phyloP scores from a whole-genome alignment of 2,888 invertebrate species.

The Endomychus coccineus region DNA sequence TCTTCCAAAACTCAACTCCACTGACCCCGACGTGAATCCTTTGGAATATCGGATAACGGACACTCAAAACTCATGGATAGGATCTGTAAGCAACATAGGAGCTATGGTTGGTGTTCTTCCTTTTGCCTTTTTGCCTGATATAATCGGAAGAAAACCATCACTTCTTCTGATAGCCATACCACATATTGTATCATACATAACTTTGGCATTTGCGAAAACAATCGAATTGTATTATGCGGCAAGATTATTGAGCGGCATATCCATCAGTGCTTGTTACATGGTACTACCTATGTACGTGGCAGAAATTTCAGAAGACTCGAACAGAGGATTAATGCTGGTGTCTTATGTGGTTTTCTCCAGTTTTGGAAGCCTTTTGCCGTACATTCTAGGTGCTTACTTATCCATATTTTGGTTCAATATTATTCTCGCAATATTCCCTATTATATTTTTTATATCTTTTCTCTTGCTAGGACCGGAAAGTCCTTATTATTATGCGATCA shows the following conservation, averaged over 20 bases:
- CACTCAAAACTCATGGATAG: conserved; percentile 47
- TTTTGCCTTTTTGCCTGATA: conserved; percentile 58
- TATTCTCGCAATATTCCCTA: conserved; percentile 39
- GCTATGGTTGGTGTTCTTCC: conserved; percentile 56
- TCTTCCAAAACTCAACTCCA: conserved; percentile 29
- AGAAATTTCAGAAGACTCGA: conserved; percentile 69
- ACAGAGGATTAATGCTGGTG: conserved; percentile 59
- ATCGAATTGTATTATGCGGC: conserved; percentile 36
- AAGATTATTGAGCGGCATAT: conserved; percentile 51
- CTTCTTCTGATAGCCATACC: conserved; percentile 47
- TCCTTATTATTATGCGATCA: conserved; percentile 59
- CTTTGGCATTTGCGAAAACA: conserved; percentile 24
- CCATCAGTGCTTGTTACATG: conserved; percentile 64
- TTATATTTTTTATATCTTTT: conserved; percentile 45
- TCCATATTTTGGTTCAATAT: conserved; percentile 57
- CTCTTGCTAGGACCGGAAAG: conserved; percentile 73
- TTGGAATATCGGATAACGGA: conserved; percentile 32
- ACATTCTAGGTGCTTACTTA: conserved; percentile 62
- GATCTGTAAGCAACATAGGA: conserved; percentile 45
- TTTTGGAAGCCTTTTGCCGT: conserved; percentile 62
- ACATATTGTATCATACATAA: conserved; percentile 24
- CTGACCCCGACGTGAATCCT: conserved; percentile 33
- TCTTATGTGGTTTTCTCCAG: conserved; percentile 67
- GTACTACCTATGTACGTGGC: conserved; percentile 78
- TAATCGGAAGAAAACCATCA: conserved; percentile 59